Base-by-base conservation (phyloP, 2,797 vertebrate species). In the Eutrigla gurnardus region DNA sequence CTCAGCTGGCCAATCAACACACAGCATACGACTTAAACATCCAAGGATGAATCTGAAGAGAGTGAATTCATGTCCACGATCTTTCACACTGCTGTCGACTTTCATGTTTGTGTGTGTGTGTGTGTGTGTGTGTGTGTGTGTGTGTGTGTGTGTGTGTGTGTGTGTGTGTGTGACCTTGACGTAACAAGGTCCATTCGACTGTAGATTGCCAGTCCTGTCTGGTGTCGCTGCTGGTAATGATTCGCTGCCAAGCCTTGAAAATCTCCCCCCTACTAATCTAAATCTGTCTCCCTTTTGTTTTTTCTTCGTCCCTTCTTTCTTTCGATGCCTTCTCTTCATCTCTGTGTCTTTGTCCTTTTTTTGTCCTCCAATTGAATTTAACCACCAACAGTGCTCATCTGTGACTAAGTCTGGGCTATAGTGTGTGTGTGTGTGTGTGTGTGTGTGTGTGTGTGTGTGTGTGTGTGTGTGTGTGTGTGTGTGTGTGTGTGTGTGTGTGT, bases 91-190 rank as follows among this genome's bases (percentile, higher is more conserved):
- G 32, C 36, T 70, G 75, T 80, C 77, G 74, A 3, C 46, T 62
- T 73, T 61, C 39, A 55, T 79, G 59, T 54, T 0, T 61, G 52
- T 55, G 47, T 65, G 55, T 33, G 55, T n/a, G n/a, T n/a, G n/a
- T n/a, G n/a, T 55, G 58, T 52, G 33, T n/a, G 65, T 64, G n/a
- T 40, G 66, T 73, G 74, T 89, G 72, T 79, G 88, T 55, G 58
- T 52, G 33, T n/a, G 65, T 64, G n/a, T 40, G 66, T 73, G 74
- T 89, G 72, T 79, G 88, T n/a, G n/a, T 55, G 58, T 52, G 33
- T n/a, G 65, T 64, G n/a, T 40, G 66, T 73, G 74, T 89, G 72
- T 79, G 88, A 87, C 88, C 86, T 90, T 89, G 87, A 81, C 64
- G 55, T 67, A 84, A 70, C 77, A 6, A 73, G 76, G 74, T 78